Evolutionary conservation across 2,113 vertebrate genomes (phyloP).

Genomic region (Apteryx owenii): DNA sequence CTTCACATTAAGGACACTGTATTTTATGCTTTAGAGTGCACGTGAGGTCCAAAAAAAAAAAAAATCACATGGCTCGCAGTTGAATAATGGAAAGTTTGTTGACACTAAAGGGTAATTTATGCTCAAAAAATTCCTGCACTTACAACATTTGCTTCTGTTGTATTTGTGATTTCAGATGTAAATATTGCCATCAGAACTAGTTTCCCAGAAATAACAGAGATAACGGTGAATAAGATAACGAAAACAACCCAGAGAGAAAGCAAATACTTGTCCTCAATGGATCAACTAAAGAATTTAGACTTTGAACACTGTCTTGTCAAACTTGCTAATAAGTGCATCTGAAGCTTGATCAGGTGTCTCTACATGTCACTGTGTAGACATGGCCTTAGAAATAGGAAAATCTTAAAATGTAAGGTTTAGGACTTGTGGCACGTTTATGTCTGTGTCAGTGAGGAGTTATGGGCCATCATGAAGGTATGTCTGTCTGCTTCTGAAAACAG

Average conservation of each 20-base stretch:
- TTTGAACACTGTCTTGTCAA: neutral
- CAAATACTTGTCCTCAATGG: neutral
- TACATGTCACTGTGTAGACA: neutral
- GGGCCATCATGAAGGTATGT: neutral
- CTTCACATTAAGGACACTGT: neutral
- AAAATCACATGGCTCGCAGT: neutral
- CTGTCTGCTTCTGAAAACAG: conserved; percentile 15
- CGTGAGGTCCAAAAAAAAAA: neutral
- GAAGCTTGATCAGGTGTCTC: neutral
- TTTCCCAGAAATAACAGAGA: neutral
- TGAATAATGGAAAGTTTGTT: neutral
- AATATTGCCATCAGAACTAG: neutral
- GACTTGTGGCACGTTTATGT: conserved; percentile 20
- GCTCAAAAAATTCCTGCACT: neutral
- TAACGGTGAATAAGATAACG: neutral
- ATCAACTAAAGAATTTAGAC: neutral
- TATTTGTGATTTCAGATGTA: conserved; percentile 11
- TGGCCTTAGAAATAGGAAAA: neutral
- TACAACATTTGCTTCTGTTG: neutral
- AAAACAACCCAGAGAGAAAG: neutral
- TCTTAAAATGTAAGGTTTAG: conserved; percentile 16
- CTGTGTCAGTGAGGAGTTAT: neutral
- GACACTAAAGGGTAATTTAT: neutral
- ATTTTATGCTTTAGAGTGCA: neutral
- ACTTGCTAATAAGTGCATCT: neutral